Base-by-base conservation (phyloP, 2,888 invertebrate genomes). In the Cephus pulcher region DNA sequence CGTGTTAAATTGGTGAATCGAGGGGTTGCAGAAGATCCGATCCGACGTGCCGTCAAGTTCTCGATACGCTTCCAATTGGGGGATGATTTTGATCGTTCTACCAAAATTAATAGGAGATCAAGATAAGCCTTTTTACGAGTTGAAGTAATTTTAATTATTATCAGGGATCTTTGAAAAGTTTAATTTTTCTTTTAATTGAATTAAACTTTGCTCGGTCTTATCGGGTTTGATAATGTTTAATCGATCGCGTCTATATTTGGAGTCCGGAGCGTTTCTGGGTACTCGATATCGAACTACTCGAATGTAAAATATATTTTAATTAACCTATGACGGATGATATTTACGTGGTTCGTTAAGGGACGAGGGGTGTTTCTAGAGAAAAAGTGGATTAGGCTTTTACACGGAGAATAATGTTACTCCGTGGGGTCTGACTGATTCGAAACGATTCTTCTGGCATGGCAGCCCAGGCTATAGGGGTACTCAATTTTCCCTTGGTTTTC, bases 381-480 rank as follows among this genome's bases (percentile, higher is more conserved):
- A 56, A 56, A 56, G 56, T 56, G 23, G 56, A 56, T 56, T 6
- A 56, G 56, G 6, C 56, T 56, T 56, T 56, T 23, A 56, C 56
- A 56, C 11, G 71, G 12, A 34, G 71, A 71, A 34, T 71, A 34
- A 71, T 34, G 71, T 71, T 33, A 32, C 33, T 32, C 32, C 71
- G 33, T 23, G 33, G 71, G 71, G 34, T 33, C 71, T 71, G 71
- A 71, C 71, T 71, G 71, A 71, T 71, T 71, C 71, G 71, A 71
- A 71, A 12, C 71, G 71, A 71, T 71, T 71, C 32, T 12, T 71
- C 12, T 34, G 71, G 34, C 32, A 9, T 23, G 33, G 32, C 33
- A 71, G 71, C 32, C 12, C 71, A 12, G 32, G 32, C 15, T 33
- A 33, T 32, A 23, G 71, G 71, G 34, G 12, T 12, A 34, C 71